A percentile compares a stretch with the other conserved stretches of the same genome.
Evolutionary conservation across 2,797 vertebrate species (phyloP).

Genomic region (Threskiornis aethiopicus): DNA sequence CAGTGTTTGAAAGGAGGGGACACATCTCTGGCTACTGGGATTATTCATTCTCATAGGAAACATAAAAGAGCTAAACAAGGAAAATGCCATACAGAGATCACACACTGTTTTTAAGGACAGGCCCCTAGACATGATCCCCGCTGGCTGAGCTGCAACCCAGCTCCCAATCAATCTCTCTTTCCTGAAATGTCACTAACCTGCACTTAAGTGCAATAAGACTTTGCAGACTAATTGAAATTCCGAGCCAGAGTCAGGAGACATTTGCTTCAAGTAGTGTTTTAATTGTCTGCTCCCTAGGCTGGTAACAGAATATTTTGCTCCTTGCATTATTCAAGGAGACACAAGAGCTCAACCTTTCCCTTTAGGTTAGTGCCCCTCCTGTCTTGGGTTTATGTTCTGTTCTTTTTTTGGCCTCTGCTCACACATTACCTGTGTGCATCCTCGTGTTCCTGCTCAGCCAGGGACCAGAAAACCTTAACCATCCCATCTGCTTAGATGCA

Average conservation of each 20-base stretch:
- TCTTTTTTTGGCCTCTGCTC: conserved; percentile 35
- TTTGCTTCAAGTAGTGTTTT: conserved; percentile 71
- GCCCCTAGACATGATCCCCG: conserved; percentile 36
- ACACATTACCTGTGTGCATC: background rate
- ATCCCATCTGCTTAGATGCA: background rate
- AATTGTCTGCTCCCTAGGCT: conserved; percentile 70
- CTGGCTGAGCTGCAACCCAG: conserved; percentile 47
- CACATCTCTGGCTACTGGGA: background rate
- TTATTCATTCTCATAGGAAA: conserved; percentile 21
- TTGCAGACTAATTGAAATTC: conserved; percentile 66
- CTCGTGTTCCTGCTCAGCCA: background rate
- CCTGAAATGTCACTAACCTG: conserved; percentile 65
- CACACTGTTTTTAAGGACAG: conserved; percentile 61
- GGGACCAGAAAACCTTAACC: background rate
- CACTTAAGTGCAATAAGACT: conserved; percentile 63
- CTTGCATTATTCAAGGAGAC: conserved; percentile 61
- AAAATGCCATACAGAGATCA: conserved; percentile 61
- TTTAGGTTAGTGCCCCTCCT: conserved; percentile 15
- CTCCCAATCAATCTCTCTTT: conserved; percentile 60
- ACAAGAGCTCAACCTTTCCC: conserved; percentile 51
- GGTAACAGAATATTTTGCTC: conserved; percentile 57
- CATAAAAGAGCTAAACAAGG: conserved; percentile 39
- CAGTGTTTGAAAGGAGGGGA: background rate
- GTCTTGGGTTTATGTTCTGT: background rate
- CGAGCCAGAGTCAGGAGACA: conserved; percentile 60